These are phyloP conservation scores for Apostichopus leukothele DNA, from an alignment of 53 echinoderm and acorn worm species.

Conservation along the genomic window DNA sequence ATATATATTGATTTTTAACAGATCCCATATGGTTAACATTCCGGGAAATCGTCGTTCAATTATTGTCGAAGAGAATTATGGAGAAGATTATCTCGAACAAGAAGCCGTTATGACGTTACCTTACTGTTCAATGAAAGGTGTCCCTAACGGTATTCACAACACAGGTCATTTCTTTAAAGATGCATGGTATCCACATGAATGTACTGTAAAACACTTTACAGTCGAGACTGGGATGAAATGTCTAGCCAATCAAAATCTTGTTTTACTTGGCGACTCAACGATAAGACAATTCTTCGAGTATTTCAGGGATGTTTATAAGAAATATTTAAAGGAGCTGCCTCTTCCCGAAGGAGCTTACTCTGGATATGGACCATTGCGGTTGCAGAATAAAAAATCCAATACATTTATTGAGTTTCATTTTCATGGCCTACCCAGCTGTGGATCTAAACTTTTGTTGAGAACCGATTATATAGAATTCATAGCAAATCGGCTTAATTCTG, in stretches of 20 bases:
- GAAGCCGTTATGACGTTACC: not conserved
- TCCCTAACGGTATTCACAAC: not conserved
- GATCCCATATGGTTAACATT: conserved; percentile 1
- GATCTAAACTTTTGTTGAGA: not conserved
- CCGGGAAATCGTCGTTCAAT: not conserved
- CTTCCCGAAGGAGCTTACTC: not conserved
- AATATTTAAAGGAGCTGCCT: not conserved
- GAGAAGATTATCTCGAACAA: no score
- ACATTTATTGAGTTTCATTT: conserved; percentile 6
- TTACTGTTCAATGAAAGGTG: conserved; percentile 8
- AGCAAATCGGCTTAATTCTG: not conserved
- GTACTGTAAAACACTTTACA: not conserved
- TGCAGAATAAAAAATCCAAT: not conserved
- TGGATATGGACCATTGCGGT: not conserved
- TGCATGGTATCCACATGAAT: conserved; percentile 28
- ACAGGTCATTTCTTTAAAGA: conserved; percentile 27
- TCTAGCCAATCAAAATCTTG: not conserved
- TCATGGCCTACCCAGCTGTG: conserved; percentile 28
- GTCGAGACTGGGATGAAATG: not conserved
- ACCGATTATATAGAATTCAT: conserved; percentile 6
- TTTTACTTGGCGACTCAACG: conserved; percentile 22
- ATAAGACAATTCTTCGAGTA: conserved; percentile 7
- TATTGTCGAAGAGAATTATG: not conserved
- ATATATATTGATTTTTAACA: not conserved
- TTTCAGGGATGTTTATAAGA: not conserved